These are phyloP conservation scores for Momotus momota DNA, from an alignment of 2,797 vertebrate genomes.

Conservation along the genomic window DNA sequence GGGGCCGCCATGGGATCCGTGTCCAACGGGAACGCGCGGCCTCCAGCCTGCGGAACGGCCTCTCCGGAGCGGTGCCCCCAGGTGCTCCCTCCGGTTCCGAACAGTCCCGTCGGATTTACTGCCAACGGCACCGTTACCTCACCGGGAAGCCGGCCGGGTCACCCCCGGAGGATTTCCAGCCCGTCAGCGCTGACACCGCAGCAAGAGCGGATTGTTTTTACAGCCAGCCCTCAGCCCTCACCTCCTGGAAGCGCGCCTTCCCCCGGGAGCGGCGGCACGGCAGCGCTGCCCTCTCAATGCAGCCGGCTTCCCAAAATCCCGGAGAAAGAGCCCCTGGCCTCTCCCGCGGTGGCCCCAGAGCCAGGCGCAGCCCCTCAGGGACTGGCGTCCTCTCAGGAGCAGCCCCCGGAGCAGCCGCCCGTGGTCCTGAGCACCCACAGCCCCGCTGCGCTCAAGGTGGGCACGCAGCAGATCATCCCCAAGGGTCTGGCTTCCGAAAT, in stretches of 20 bases:
- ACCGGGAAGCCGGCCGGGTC: not conserved
- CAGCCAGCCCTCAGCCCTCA: not conserved
- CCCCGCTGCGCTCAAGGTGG: constrained; percentile 86
- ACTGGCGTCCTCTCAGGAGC: constrained; percentile 34
- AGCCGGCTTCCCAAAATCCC: not conserved
- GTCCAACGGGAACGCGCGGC: constrained; percentile 75
- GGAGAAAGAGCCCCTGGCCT: not conserved
- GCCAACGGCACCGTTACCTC: constrained; percentile 44
- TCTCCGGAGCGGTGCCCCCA: constrained; percentile 48
- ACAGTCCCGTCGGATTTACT: constrained; percentile 2
- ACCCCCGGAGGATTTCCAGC: not conserved
- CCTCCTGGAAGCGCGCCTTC: not conserved
- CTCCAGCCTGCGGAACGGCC: constrained; percentile 74
- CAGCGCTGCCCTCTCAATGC: not conserved
- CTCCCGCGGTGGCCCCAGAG: constrained; percentile 3
- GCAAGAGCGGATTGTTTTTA: constrained; percentile 71
- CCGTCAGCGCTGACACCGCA: constrained; percentile 50
- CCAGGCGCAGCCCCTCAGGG: constrained; percentile 34
- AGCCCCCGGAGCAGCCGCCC: not conserved
- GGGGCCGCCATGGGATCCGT: constrained; percentile 77
- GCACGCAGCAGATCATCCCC: constrained; percentile 94
- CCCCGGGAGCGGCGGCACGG: not conserved
- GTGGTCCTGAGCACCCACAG: constrained; percentile 88
- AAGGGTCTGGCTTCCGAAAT: constrained; percentile 83
- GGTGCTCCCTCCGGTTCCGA: constrained; percentile 61